Evolutionary conservation across 1,140 invertebrate genomes (phyloP).

Genomic region (Macrosteles quadrilineatus): DNA sequence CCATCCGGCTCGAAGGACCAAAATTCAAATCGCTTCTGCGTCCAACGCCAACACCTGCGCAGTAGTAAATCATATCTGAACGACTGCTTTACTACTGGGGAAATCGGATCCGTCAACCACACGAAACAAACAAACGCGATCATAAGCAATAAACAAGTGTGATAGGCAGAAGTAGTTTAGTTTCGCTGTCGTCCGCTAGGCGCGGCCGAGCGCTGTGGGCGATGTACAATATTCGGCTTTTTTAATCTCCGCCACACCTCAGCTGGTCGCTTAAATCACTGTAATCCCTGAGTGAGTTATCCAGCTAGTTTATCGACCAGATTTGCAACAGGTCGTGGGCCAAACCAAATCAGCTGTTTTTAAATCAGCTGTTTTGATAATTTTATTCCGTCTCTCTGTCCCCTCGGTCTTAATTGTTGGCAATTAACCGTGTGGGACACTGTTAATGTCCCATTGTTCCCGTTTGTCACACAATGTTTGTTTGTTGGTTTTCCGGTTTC

Average conservation of each 20-base stretch:
- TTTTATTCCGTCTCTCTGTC: conserved; percentile 4
- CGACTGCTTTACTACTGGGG: background rate
- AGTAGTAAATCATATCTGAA: too few species aligned
- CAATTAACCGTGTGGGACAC: background rate
- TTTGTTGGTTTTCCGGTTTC: too few species aligned
- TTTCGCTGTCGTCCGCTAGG: background rate
- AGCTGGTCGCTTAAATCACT: background rate
- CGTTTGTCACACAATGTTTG: too few species aligned
- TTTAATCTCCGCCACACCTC: background rate
- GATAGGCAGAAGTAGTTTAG: background rate
- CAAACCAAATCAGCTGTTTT: too few species aligned
- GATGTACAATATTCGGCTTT: background rate
- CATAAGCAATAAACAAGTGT: background rate
- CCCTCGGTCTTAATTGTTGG: background rate
- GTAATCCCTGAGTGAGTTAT: conserved; percentile 11
- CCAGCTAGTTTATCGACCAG: background rate
- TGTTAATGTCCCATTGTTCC: too few species aligned
- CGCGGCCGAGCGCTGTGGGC: background rate
- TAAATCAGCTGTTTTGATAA: conserved; percentile 5
- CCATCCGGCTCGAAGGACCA: too few species aligned
- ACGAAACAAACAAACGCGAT: background rate
- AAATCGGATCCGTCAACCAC: background rate
- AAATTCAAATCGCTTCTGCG: too few species aligned
- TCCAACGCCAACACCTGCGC: too few species aligned
- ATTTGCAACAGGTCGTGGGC: background rate